Evolutionary conservation across 2,113 vertebrate species (phyloP).

Genomic region (Numenius arquata): DNA sequence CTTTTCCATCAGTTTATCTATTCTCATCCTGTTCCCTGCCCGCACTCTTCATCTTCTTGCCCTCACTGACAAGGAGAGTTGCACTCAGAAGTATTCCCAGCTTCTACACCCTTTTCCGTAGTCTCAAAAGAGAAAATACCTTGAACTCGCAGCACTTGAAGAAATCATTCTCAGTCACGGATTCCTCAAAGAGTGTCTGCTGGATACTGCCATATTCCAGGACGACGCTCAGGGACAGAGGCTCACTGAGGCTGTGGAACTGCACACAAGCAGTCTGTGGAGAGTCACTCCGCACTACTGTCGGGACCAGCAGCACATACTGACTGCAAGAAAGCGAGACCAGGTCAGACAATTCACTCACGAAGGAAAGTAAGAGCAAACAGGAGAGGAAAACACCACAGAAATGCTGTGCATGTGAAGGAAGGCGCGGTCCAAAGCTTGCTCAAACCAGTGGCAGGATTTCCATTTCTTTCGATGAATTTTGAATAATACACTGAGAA

Average conservation of each 20-base stretch:
- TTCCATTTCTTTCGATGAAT: not conserved
- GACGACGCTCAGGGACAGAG: not conserved
- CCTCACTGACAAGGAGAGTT: not conserved
- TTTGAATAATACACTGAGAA: not conserved
- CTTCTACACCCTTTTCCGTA: not conserved
- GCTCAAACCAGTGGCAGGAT: not conserved
- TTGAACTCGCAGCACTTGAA: slow-evolving; percentile 59
- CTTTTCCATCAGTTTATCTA: not conserved
- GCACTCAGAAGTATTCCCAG: not conserved
- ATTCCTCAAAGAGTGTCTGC: slow-evolving; percentile 22
- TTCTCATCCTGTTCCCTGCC: not conserved
- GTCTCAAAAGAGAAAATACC: slow-evolving; percentile 32
- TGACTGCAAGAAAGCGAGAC: slow-evolving; percentile 16
- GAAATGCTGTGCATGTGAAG: accelerated
- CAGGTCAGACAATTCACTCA: not conserved
- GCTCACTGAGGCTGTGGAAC: slow-evolving; percentile 25
- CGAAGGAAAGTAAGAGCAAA: not conserved
- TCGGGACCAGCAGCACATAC: slow-evolving; percentile 58
- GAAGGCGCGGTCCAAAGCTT: not conserved
- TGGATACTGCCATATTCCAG: slow-evolving; percentile 5
- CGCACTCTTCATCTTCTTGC: not conserved
- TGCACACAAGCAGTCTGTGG: slow-evolving; percentile 47
- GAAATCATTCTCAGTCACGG: not conserved
- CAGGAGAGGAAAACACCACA: not conserved
- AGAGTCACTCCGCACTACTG: not conserved